Evolutionary conservation across 2,113 vertebrate species (phyloP), one percentile per base, ranked within the genome.

Genomic region (Carassius carassius): DNA sequence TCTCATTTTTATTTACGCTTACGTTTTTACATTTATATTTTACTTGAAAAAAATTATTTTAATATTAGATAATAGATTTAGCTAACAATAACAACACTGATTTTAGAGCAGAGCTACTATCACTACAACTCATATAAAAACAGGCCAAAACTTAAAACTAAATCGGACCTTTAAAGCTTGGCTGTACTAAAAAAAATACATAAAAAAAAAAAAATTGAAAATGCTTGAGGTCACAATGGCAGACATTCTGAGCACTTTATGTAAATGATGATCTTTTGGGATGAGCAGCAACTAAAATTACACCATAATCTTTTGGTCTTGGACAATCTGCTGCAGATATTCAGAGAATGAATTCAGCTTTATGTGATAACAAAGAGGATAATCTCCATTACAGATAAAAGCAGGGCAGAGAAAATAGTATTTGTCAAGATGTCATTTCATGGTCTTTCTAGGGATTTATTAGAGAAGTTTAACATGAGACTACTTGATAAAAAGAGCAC

Each of bases 361-460:
- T 70, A 67, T 44, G 54, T 17, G 78, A 81, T 56, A 58, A 82
- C 56, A 72, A 47, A 78, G 82, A 62, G 32, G 47, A 78, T 91
- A 88, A 91, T 89, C 70, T 84, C 76, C 35, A 74, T 32, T 65
- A 86, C 67, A 76, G 82, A 83, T 41, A 82, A 84, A 86, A 51
- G 29, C 44, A 25, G n/a, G 51, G 32, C 37, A 65, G 41, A 35
- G 54, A 54, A 13, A 41, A 63, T 35, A 32, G 41, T 32, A 29
- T 56, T 56, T 51, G 62, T 63, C 69, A 44, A 85, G 35, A 29
- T 51, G 29, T 41, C 35, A 67, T 84, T 81, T 81, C 17, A 84
- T 9, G 14, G 12, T 62, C 65, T 76, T 49, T 76, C 60, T 74
- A 76, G 35, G 14, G 63, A 81, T 41, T 54, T 69, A 81, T 76